These are phyloP conservation scores for Ashinkailepas kermadecensis DNA, from an alignment of 2,888 invertebrate genomes.

Conservation along the genomic window DNA sequence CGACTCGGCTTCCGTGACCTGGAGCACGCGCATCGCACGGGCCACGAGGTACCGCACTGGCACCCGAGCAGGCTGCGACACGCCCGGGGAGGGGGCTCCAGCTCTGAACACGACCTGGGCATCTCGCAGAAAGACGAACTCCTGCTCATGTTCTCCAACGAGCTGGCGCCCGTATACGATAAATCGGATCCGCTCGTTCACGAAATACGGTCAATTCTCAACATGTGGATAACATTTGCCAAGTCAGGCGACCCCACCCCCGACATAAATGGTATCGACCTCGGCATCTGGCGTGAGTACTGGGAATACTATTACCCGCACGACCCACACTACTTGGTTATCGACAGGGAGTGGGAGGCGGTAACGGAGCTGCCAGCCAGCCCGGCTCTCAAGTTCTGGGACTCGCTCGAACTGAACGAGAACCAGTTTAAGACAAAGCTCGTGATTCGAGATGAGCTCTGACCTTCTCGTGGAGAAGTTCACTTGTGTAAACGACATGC, in stretches of 20 bases:
- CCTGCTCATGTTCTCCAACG: constrained; percentile 18
- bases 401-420: not conserved
- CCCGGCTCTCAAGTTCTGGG: not conserved
- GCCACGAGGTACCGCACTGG: not conserved
- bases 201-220: not conserved
- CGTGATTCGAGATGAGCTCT: not conserved
- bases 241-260: constrained; percentile 11
- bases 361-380: not conserved
- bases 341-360: not conserved
- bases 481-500: too few relatives aligned
- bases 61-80: not conserved
- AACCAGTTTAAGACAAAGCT: not conserved
- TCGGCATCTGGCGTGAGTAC: not conserved
- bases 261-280: not conserved
- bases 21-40: not conserved
- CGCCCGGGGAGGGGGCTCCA: not conserved
- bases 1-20: not conserved
- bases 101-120: not conserved
- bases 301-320: not conserved
- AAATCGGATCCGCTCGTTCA: not conserved
- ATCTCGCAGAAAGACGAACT: constrained; percentile 13
- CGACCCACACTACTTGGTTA: not conserved
- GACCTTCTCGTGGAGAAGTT: not conserved
- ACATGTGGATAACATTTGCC: constrained; percentile 13
- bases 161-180: not conserved